These are phyloP conservation scores for Rhabdornis inornatus DNA, from an alignment of 2,113 vertebrate species.

Conservation along the genomic window DNA sequence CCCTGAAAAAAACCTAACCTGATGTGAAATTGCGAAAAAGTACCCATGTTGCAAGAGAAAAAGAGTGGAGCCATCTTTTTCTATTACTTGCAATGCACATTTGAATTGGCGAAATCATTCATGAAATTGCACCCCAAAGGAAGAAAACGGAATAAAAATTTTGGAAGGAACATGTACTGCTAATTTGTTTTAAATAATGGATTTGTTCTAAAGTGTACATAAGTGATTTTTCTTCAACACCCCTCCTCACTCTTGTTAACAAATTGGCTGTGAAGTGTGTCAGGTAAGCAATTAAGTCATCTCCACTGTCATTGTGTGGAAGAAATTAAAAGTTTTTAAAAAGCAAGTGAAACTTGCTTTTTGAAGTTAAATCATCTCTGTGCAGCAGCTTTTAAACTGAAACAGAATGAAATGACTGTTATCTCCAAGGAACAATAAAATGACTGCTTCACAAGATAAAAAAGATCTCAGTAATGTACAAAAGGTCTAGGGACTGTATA, in stretches of 20 bases:
- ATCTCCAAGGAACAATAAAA: background rate
- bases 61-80: background rate
- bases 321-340: background rate
- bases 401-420: background rate
- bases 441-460: background rate
- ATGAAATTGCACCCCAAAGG: background rate
- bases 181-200: background rate
- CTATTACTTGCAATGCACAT: background rate
- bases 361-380: background rate
- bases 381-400: background rate
- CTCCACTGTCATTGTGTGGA: background rate
- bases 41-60: rapidly evolving
- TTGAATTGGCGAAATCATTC: background rate
- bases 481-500: background rate
- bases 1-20: background rate
- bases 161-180: background rate
- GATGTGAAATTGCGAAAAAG: background rate
- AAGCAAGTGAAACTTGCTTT: background rate
- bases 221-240: background rate
- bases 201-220: background rate
- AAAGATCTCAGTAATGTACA: background rate
- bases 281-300: background rate
- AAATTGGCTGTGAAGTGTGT: background rate
- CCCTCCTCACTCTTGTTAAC: background rate
- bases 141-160: background rate